Percentiles rank a stretch among this genome's conserved stretches.
Conservation (phyloP, 1,140 invertebrate species). For the Plutomurus gul region DNA sequence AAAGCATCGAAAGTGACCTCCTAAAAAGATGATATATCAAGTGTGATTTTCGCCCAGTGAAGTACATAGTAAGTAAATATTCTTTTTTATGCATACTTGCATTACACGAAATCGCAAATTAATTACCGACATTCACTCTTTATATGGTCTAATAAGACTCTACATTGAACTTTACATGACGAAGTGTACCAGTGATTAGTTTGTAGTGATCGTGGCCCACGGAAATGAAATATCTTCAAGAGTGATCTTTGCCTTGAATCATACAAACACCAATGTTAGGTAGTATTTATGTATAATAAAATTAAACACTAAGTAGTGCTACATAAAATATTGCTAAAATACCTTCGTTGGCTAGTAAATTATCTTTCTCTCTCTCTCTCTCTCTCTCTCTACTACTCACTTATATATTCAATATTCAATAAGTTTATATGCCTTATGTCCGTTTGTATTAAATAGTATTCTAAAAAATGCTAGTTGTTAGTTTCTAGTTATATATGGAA, state of each 20-base stretch:
- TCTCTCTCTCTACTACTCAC: no score
- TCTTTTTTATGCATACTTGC: not conserved
- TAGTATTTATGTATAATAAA: slow-evolving; percentile 26
- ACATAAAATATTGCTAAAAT: not conserved
- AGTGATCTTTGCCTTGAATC: slow-evolving; percentile 28
- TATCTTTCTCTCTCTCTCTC: no score
- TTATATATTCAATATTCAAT: no score
- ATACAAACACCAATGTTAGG: not conserved
- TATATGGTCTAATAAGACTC: slow-evolving; percentile 7
- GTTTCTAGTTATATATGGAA: no score
- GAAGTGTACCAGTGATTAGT: not conserved
- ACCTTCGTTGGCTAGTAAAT: no score
- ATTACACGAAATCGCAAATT: slow-evolving; percentile 18
- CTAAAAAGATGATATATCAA: slow-evolving; percentile 26
- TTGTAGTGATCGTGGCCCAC: not conserved
- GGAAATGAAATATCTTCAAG: slow-evolving; percentile 2
- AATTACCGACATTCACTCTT: not conserved
- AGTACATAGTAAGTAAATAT: slow-evolving; percentile 25
- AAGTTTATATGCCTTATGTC: no score
- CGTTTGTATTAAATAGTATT: no score
- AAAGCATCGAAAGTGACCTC: slow-evolving; percentile 7
- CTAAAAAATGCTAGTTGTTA: no score
- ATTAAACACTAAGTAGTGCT: slow-evolving; percentile 8
- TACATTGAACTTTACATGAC: no score
- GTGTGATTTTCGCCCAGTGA: slow-evolving; percentile 13